Evolutionary conservation across 2,888 invertebrate genomes (phyloP).

Genomic region (Parelbella ahira): DNA sequence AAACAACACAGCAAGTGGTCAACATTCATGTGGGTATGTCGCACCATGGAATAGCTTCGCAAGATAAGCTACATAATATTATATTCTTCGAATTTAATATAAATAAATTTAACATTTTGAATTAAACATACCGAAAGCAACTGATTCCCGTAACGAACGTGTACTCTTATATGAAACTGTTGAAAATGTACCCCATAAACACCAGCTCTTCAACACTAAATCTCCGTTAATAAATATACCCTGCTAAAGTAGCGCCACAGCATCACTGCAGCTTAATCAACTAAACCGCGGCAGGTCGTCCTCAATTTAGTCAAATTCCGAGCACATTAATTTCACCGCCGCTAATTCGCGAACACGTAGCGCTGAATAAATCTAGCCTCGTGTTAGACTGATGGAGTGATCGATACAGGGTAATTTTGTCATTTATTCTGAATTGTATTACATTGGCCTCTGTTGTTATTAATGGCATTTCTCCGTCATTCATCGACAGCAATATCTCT

Average conservation of each 20-base stretch:
- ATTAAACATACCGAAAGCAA: too few species aligned
- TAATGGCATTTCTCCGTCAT: too few species aligned
- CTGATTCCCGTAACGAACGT: too few species aligned
- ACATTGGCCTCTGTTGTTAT: too few species aligned
- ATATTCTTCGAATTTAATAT: too few species aligned
- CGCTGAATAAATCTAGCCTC: slow-evolving; percentile 23
- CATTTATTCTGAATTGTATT: slow-evolving; percentile 10
- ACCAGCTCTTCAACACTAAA: slow-evolving; percentile 32
- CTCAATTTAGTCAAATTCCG: slow-evolving; percentile 24
- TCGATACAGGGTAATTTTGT: slow-evolving; percentile 3
- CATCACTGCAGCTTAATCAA: slow-evolving; percentile 24
- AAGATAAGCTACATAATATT: too few species aligned
- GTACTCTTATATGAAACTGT: too few species aligned
- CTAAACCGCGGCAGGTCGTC: slow-evolving; percentile 20
- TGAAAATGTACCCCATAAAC: too few species aligned
- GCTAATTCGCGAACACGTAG: slow-evolving; percentile 23
- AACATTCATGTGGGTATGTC: slow-evolving; percentile 34
- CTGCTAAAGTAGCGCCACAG: slow-evolving; percentile 18
- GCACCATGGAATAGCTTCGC: too few species aligned
- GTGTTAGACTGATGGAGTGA: slow-evolving; percentile 4
- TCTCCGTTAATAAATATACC: slow-evolving; percentile 14
- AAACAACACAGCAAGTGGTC: slow-evolving; percentile 70
- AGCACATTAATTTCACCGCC: slow-evolving; percentile 24
- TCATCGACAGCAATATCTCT: too few species aligned
- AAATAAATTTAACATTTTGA: too few species aligned